A percentile compares a stretch with the other conserved stretches of the same genome.
Conservation (phyloP, 2,888 invertebrate genomes). For the Eutolmus rufibarbis region DNA sequence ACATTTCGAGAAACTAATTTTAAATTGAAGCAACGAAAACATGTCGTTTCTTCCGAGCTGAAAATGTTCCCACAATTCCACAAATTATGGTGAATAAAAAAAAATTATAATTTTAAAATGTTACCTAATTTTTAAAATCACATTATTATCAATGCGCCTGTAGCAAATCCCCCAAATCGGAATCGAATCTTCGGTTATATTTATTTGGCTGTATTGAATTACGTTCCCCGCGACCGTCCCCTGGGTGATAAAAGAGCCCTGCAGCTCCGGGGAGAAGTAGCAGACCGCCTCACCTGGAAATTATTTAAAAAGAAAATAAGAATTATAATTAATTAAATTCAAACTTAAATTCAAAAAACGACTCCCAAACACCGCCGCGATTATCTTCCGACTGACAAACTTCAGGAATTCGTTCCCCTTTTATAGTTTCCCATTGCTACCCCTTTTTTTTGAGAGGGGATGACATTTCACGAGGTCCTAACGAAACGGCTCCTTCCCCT, state of each 20-base stretch:
- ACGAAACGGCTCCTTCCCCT: too few relatives aligned
- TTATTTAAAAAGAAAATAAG: not conserved
- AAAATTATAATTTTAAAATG: too few relatives aligned
- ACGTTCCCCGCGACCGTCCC: slow-evolving; percentile 63
- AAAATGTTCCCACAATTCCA: not conserved
- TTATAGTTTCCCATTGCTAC: too few relatives aligned
- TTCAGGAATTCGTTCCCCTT: not conserved
- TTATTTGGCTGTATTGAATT: slow-evolving; percentile 69
- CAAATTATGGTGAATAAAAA: too few relatives aligned
- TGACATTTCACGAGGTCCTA: too few relatives aligned
- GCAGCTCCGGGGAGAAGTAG: slow-evolving; percentile 71
- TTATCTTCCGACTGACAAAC: too few relatives aligned
- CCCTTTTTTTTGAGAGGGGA: too few relatives aligned
- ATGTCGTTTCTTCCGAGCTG: slow-evolving; percentile 67
- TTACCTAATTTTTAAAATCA: slow-evolving; percentile 66
- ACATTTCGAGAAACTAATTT: slow-evolving; percentile 68
- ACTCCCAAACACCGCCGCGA: too few relatives aligned
- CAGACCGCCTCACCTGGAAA: slow-evolving; percentile 61
- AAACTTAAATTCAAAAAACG: too few relatives aligned
- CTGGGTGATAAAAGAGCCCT: slow-evolving; percentile 72
- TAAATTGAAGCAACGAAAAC: slow-evolving; percentile 70
- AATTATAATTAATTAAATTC: too few relatives aligned
- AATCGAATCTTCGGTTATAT: slow-evolving; percentile 70
- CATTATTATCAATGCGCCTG: slow-evolving; percentile 67
- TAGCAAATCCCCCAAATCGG: slow-evolving; percentile 71